These are phyloP conservation scores for Benitochromis conjunctus DNA, from an alignment of 2,113 vertebrate genomes.

Conservation along the genomic window DNA sequence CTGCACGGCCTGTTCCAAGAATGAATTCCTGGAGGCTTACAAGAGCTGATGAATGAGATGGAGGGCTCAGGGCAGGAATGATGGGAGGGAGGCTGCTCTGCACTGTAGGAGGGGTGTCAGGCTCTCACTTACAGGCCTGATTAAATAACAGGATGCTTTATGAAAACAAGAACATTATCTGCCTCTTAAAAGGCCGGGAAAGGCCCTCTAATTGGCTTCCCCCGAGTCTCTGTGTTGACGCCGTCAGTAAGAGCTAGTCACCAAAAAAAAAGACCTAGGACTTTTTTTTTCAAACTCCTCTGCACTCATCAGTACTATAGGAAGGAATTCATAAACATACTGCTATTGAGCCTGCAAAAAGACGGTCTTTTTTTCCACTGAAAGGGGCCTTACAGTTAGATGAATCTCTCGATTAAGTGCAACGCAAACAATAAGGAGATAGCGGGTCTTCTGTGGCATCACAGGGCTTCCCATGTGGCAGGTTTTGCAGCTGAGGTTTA, in stretches of 20 bases:
- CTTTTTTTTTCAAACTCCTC: background rate
- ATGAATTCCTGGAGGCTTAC: constrained; percentile 71
- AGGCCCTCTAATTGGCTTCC: constrained; percentile 63
- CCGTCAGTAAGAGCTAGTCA: constrained; percentile 4
- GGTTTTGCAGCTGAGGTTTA: constrained; percentile 22
- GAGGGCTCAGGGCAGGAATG: constrained; percentile 66
- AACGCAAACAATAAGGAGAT: constrained; percentile 45
- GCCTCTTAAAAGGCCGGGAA: constrained; percentile 66
- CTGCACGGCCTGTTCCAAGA: constrained; percentile 60
- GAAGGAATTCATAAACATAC: constrained; percentile 40
- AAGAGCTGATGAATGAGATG: constrained; percentile 72
- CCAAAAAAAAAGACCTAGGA: background rate
- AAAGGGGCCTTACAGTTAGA: background rate
- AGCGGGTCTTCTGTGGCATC: constrained; percentile 19
- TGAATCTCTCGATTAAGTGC: constrained; percentile 39
- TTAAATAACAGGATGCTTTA: constrained; percentile 77
- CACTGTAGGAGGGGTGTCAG: constrained; percentile 52
- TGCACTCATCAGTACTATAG: constrained; percentile 15
- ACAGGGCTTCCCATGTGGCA: constrained; percentile 11
- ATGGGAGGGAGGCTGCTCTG: constrained; percentile 32
- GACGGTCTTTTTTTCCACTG: background rate
- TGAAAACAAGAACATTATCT: constrained; percentile 75
- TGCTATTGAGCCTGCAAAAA: constrained; percentile 3
- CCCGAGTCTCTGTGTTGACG: constrained; percentile 26
- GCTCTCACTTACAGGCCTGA: constrained; percentile 71